A percentile compares a stretch with the other conserved stretches of the same genome.
phyloP scores from a whole-genome alignment of 1,140 invertebrate genomes.

The Nephila pilipes region DNA sequence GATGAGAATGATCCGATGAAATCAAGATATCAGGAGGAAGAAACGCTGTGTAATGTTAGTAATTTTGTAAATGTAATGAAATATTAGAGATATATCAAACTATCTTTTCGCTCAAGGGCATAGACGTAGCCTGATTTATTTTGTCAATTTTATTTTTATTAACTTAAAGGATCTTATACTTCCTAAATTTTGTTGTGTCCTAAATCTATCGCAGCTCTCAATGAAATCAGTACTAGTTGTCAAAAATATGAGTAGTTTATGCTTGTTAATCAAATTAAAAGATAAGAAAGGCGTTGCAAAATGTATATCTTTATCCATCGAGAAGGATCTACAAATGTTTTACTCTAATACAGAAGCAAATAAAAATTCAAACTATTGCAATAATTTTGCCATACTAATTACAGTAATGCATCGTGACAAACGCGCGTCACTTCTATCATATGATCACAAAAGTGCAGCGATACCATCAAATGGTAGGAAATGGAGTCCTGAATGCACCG shows the following conservation, averaged over 20 bases:
- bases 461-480: constrained; percentile 67
- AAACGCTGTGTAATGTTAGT: no score
- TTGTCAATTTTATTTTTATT: no score
- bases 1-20: no score
- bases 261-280: constrained; percentile 10
- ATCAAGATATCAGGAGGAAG: no score
- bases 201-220: no score
- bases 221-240: no score
- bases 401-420: constrained; percentile 44
- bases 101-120: no score
- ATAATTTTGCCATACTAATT: constrained; percentile 52
- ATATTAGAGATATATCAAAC: no score
- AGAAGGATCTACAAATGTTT: not conserved
- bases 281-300: constrained; percentile 17
- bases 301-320: not conserved
- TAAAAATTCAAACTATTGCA: constrained; percentile 11
- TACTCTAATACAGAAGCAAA: not conserved
- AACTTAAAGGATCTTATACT: no score
- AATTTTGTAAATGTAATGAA: no score
- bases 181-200: no score
- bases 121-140: no score
- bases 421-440: not conserved
- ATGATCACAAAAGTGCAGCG: constrained; percentile 45
- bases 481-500: constrained; percentile 65
- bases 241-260: not conserved